phyloP scores from a whole-genome alignment of 2,113 vertebrate genomes.

The Plectropomus leopardus region DNA sequence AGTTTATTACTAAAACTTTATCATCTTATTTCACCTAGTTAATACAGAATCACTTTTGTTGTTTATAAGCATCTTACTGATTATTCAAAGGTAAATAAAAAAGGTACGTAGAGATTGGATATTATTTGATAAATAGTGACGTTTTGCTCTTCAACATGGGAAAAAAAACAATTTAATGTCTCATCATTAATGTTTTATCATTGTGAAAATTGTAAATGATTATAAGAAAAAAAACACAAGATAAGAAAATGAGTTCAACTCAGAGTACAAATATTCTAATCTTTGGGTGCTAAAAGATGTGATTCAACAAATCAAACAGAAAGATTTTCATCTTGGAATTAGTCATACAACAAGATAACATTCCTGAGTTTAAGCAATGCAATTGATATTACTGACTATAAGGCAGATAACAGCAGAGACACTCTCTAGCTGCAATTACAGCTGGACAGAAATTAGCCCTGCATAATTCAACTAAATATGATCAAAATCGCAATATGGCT shows the following conservation, averaged over 20 bases:
- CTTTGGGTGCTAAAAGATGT: not conserved
- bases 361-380: not conserved
- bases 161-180: not conserved
- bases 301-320: not conserved
- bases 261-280: not conserved
- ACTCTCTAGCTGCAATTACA: not conserved
- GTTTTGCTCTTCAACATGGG: not conserved
- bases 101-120: not conserved
- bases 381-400: not conserved
- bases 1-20: not conserved
- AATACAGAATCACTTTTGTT: not conserved
- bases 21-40: not conserved
- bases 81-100: not conserved
- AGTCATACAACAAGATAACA: not conserved
- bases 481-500: too few species aligned
- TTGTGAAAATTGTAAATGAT: not conserved
- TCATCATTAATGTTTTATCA: not conserved
- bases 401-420: not conserved
- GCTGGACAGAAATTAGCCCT: constrained; percentile 5
- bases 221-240: not conserved
- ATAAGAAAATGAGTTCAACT: not conserved
- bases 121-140: not conserved
- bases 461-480: too few species aligned
- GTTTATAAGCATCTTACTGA: not conserved
- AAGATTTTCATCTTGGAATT: not conserved